Conservation (phyloP, 1,140 invertebrate species). For the Zaprionus nigranus region DNA sequence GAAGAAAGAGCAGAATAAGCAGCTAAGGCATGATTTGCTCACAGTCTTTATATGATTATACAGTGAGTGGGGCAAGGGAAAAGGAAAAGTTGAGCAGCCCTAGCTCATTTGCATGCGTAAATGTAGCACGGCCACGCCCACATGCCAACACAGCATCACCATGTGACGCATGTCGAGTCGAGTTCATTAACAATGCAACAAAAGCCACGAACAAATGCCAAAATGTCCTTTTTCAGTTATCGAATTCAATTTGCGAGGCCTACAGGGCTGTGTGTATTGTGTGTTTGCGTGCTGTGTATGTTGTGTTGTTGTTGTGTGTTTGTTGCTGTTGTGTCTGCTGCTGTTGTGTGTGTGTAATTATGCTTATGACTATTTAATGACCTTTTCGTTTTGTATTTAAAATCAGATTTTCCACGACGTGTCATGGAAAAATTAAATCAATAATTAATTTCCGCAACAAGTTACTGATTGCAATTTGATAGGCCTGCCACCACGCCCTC, state of each 20-base stretch:
- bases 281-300: conserved; percentile 5
- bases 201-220: conserved; percentile 20
- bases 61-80: neutral
- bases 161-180: conserved; percentile 2
- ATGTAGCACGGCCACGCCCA: conserved; percentile 24
- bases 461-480: conserved; percentile 62
- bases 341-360: conserved; percentile 53
- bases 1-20: too few species aligned
- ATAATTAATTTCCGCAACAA: conserved; percentile 75
- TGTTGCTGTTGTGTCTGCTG: neutral
- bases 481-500: neutral
- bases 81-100: neutral
- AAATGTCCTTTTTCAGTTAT: conserved; percentile 11
- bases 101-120: conserved; percentile 27
- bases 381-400: conserved; percentile 31
- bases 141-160: neutral
- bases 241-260: conserved; percentile 17
- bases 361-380: conserved; percentile 70
- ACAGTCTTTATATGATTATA: conserved; percentile 32
- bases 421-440: conserved; percentile 51
- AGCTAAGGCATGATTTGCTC: conserved; percentile 28
- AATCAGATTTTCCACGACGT: conserved; percentile 40
- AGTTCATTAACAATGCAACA: conserved; percentile 47
- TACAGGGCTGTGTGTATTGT: neutral
- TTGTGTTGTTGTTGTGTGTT: neutral